Percentiles rank a stretch among this genome's conserved stretches.
These are phyloP conservation scores for Blera fallax DNA, from an alignment of 2,888 invertebrate genomes.

Conservation along the genomic window DNA sequence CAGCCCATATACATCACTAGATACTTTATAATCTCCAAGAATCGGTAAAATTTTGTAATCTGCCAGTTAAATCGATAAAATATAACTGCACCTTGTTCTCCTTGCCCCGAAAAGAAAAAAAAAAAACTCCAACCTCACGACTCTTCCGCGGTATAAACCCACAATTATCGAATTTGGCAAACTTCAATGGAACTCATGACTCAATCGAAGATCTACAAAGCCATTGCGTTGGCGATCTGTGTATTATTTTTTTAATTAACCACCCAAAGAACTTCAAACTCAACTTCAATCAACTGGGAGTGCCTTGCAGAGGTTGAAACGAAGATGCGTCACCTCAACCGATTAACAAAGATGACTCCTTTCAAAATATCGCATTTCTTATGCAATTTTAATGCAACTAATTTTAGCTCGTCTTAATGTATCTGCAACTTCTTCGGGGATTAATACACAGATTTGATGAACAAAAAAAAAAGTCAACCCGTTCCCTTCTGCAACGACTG, in stretches of 20 bases:
- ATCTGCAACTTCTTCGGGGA: background rate
- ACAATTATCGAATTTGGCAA: slow-evolving; percentile 17
- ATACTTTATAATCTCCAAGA: background rate
- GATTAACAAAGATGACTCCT: background rate
- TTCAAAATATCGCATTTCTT: slow-evolving; percentile 32
- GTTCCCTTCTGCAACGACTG: background rate
- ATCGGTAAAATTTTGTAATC: background rate
- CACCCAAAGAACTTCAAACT: slow-evolving; percentile 13
- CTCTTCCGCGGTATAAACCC: slow-evolving; percentile 19
- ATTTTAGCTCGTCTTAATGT: background rate
- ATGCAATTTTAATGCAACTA: slow-evolving; percentile 5
- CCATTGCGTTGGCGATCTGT: slow-evolving; percentile 10
- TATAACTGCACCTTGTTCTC: slow-evolving; percentile 15
- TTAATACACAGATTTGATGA: background rate
- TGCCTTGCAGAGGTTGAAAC: background rate
- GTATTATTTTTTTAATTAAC: background rate
- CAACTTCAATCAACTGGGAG: slow-evolving; percentile 11
- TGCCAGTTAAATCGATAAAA: background rate
- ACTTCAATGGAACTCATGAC: slow-evolving; percentile 26
- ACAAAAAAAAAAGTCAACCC: background rate
- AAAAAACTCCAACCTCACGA: background rate
- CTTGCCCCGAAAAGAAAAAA: background rate
- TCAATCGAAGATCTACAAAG: background rate
- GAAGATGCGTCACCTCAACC: slow-evolving; percentile 20
- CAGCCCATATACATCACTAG: too few relatives aligned